Evolutionary conservation across 2,797 vertebrate species (phyloP).

Genomic region (Phataginus tetradactyla): DNA sequence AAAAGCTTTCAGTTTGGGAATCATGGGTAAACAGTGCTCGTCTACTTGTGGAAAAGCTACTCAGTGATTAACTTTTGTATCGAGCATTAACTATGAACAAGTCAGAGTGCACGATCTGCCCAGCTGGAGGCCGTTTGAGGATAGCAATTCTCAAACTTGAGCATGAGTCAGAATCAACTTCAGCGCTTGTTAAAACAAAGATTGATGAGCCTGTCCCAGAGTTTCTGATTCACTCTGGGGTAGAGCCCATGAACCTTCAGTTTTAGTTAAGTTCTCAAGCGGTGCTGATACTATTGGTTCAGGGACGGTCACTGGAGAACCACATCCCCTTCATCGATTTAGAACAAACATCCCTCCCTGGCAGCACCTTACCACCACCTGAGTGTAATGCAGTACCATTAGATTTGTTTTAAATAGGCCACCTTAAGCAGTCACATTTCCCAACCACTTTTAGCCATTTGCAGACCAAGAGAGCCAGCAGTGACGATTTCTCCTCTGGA

Average conservation of each 20-base stretch:
- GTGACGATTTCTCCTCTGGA: slow-evolving; percentile 19
- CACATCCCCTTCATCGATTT: neutral
- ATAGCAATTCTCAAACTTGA: neutral
- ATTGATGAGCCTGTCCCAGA: neutral
- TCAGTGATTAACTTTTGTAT: neutral
- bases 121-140: neutral
- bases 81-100: neutral
- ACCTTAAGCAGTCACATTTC: slow-evolving; percentile 27
- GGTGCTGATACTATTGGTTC: neutral
- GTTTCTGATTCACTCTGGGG: neutral
- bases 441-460: neutral
- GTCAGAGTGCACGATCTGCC: neutral
- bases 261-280: neutral
- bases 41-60: neutral
- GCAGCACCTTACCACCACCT: neutral
- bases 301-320: neutral
- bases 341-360: neutral
- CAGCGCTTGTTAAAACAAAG: neutral
- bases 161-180: neutral
- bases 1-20: neutral
- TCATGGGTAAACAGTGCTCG: neutral
- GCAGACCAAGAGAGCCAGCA: slow-evolving; percentile 19
- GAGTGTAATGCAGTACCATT: neutral
- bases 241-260: neutral
- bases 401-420: slow-evolving; percentile 54